Evolutionary conservation across 1,140 invertebrate species (phyloP).

Genomic region (Macrostomum lignano): DNA sequence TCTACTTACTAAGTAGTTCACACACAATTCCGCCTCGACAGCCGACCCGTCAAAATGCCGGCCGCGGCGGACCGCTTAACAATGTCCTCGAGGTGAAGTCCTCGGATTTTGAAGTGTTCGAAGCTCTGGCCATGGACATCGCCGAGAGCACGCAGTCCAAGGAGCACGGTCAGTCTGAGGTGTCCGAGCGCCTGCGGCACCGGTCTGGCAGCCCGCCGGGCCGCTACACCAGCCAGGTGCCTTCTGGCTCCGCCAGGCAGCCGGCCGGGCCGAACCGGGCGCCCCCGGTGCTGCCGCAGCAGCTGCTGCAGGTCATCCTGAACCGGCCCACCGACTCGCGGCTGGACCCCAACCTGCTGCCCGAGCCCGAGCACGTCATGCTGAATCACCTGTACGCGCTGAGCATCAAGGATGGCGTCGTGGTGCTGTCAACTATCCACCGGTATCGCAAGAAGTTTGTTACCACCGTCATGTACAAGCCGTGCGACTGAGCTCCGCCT

Average conservation of each 20-base stretch:
- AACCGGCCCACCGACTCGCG: constrained; percentile 65
- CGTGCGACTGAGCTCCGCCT: too few relatives aligned
- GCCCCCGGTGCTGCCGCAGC: constrained; percentile 75
- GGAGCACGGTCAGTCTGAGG: neutral
- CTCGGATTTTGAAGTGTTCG: constrained; percentile 86
- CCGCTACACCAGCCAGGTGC: constrained; percentile 54
- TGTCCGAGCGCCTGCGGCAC: constrained; percentile 2
- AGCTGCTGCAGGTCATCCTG: constrained; percentile 63
- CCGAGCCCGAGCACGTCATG: constrained; percentile 96
- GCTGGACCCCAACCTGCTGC: constrained; percentile 85
- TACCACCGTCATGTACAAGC: constrained; percentile 90
- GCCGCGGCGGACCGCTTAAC: constrained; percentile 57
- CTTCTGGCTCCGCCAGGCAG: constrained; percentile 33
- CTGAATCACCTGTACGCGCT: constrained; percentile 95
- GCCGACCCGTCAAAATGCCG: too few relatives aligned
- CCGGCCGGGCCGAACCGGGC: constrained; percentile 44
- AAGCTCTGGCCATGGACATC: constrained; percentile 37
- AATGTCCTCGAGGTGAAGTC: constrained; percentile 61
- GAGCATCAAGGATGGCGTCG: constrained; percentile 94
- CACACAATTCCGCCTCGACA: too few relatives aligned
- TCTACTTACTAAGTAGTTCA: too few relatives aligned
- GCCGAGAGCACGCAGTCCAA: neutral
- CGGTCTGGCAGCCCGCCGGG: constrained; percentile 24
- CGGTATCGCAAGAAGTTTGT: constrained; percentile 95
- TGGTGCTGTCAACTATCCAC: constrained; percentile 87